A percentile compares a stretch with the other conserved stretches of the same genome.
These are phyloP conservation scores for Venustoraphidia nigricollis DNA, from an alignment of 2,888 invertebrate species.

Conservation along the genomic window DNA sequence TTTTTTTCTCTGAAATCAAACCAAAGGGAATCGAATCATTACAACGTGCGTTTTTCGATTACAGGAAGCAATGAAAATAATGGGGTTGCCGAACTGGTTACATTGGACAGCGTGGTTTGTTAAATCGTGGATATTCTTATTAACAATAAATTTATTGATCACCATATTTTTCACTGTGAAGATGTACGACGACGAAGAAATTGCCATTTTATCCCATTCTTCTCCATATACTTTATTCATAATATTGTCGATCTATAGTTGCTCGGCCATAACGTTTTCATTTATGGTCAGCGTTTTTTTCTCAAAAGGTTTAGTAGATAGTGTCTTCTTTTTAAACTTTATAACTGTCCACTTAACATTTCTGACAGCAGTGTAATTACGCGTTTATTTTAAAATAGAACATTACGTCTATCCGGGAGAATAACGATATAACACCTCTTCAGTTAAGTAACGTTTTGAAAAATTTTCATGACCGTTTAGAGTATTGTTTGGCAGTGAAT, in stretches of 20 bases:
- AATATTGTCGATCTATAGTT: constrained; percentile 53
- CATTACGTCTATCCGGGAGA: too few relatives aligned
- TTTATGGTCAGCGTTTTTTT: constrained; percentile 71
- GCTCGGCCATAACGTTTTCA: constrained; percentile 56
- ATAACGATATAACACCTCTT: too few relatives aligned
- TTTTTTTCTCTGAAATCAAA: neutral
- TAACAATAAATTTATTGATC: neutral
- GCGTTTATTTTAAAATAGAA: too few relatives aligned
- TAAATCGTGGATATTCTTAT: constrained; percentile 30
- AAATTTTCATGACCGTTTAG: too few relatives aligned
- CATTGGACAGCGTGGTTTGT: constrained; percentile 78
- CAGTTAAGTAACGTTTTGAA: too few relatives aligned
- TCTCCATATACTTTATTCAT: constrained; percentile 50
- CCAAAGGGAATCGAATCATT: too few relatives aligned
- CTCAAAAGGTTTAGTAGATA: constrained; percentile 44
- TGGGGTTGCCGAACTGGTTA: constrained; percentile 70
- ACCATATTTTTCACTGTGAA: constrained; percentile 11
- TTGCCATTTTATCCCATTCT: constrained; percentile 53
- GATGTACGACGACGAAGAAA: constrained; percentile 23
- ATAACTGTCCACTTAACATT: too few relatives aligned
- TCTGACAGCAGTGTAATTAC: too few relatives aligned
- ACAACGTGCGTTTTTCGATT: constrained; percentile 1
- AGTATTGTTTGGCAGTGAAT: too few relatives aligned
- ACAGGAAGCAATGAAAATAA: constrained; percentile 80
- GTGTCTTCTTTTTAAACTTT: neutral